A percentile compares a stretch with the other conserved stretches of the same genome.
Conservation (phyloP, 2,797 vertebrate genomes). For the Onychomys leucogaster region DNA sequence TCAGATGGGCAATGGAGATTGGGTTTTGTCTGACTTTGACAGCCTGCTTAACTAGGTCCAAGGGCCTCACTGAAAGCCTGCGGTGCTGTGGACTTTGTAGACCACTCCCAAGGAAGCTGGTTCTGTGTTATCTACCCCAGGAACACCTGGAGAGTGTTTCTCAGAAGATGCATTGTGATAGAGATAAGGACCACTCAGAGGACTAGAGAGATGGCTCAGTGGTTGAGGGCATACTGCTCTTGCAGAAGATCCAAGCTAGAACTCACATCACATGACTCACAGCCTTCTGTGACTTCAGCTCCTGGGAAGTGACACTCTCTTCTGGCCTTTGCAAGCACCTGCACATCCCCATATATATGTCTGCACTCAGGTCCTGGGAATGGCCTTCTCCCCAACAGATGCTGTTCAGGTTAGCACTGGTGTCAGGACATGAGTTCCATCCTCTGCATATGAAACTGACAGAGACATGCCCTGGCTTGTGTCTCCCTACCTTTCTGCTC, state of each 20-base stretch:
- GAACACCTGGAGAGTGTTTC: not conserved
- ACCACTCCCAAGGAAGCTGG: accelerated
- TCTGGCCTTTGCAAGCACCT: not conserved
- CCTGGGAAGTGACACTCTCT: not conserved
- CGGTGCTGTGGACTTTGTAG: not conserved
- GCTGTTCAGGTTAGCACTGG: not conserved
- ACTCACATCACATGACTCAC: not conserved
- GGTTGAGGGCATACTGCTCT: not conserved
- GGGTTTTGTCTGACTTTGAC: not conserved
- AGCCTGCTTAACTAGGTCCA: not conserved
- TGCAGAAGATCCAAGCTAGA: not conserved
- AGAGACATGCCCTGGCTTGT: not conserved
- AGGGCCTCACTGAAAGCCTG: not conserved
- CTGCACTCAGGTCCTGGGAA: not conserved
- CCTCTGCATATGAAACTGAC: not conserved
- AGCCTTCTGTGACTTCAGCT: not conserved
- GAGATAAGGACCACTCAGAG: not conserved
- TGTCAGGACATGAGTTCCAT: accelerated
- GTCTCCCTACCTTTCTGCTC: not conserved
- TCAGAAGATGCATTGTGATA: not conserved
- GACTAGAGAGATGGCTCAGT: not conserved
- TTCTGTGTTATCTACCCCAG: not conserved
- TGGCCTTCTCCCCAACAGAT: accelerated
- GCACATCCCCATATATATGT: not conserved
- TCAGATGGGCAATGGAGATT: accelerated